A percentile compares a stretch with the other conserved stretches of the same genome.
phyloP scores from a whole-genome alignment of 2,797 vertebrate species.

The Otus scops region DNA sequence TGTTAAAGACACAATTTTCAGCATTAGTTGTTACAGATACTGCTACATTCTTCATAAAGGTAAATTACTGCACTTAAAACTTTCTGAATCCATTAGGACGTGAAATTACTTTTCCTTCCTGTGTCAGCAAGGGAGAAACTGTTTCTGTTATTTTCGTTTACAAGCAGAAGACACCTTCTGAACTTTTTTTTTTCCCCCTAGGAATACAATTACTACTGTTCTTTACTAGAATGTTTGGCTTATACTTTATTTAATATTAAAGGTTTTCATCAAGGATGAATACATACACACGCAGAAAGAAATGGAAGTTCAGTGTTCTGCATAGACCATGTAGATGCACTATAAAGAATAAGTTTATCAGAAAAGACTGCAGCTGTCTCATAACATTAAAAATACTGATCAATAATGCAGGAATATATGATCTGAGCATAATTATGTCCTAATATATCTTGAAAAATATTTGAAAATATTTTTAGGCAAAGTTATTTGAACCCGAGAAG shows the following conservation, averaged over 20 bases:
- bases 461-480: background rate
- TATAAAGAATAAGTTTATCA: slow-evolving; percentile 65
- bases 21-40: background rate
- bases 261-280: slow-evolving; percentile 56
- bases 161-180: background rate
- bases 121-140: slow-evolving; percentile 17
- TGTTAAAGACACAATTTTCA: background rate
- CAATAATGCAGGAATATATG: background rate
- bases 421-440: background rate
- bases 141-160: slow-evolving; percentile 41
- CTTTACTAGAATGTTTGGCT: slow-evolving; percentile 26
- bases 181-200: background rate
- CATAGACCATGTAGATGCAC: slow-evolving; percentile 43
- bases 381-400: slow-evolving; percentile 23
- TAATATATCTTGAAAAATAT: background rate
- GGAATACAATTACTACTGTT: slow-evolving; percentile 16
- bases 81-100: slow-evolving; percentile 12
- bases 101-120: slow-evolving; percentile 10
- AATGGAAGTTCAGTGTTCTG: slow-evolving; percentile 52
- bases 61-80: slow-evolving; percentile 11
- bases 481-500: background rate
- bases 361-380: slow-evolving; percentile 56
- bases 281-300: slow-evolving; percentile 40
- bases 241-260: slow-evolving; percentile 47
- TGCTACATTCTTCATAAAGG: background rate